A percentile compares a stretch with the other conserved stretches of the same genome.
Conservation (phyloP, 2,888 invertebrate species). For the Neoascia interrupta region DNA sequence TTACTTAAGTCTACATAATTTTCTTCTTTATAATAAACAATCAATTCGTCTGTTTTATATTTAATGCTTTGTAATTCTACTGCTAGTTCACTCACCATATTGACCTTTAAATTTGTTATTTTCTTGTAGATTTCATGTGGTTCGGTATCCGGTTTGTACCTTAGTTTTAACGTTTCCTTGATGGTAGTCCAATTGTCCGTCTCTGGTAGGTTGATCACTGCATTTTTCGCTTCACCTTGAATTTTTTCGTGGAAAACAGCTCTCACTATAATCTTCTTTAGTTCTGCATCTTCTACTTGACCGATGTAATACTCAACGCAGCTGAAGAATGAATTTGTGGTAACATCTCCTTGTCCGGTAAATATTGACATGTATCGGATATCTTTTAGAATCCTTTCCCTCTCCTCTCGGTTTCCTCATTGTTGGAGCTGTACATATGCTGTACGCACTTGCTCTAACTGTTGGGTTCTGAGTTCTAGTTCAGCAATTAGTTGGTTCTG, state of each 20-base stretch:
- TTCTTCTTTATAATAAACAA: neutral
- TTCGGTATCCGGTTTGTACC: neutral
- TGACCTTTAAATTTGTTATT: neutral
- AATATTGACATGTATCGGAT: slow-evolving; percentile 17
- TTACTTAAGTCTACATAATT: neutral
- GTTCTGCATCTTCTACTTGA: neutral
- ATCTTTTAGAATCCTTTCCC: slow-evolving; percentile 9
- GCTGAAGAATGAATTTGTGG: no score
- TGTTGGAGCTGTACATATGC: slow-evolving; percentile 4
- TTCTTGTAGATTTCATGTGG: neutral
- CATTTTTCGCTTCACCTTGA: slow-evolving; percentile 31
- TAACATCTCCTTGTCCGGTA: no score
- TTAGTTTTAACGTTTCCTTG: neutral
- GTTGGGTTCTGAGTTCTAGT: slow-evolving; percentile 3
- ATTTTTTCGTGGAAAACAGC: no score
- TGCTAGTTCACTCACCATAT: slow-evolving; percentile 8
- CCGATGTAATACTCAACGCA: slow-evolving; percentile 13
- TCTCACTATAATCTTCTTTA: neutral
- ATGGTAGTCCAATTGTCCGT: slow-evolving; percentile 13
- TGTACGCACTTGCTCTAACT: slow-evolving; percentile 1
- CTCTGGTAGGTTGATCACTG: slow-evolving; percentile 15
- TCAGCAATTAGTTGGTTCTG: neutral
- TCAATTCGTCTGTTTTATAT: slow-evolving; percentile 6
- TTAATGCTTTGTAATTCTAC: slow-evolving; percentile 13
- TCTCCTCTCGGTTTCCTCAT: neutral